Percentiles rank a stretch among this genome's conserved stretches.
Conservation (phyloP, 2,113 vertebrate genomes). For the Trachemys scripta region DNA sequence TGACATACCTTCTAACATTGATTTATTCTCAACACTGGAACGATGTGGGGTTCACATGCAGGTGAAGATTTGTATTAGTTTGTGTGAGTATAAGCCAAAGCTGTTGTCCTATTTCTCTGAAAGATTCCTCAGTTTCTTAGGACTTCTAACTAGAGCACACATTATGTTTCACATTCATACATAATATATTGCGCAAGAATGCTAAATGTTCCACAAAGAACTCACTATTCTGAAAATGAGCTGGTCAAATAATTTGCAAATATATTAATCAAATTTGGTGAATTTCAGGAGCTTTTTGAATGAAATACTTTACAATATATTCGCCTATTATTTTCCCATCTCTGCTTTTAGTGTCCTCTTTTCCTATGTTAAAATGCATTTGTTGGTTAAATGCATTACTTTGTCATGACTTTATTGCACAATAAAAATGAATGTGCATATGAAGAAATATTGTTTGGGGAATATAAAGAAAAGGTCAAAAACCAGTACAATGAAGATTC, state of each 20-base stretch:
- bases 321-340: neutral
- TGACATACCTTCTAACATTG: neutral
- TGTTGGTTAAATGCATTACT: neutral
- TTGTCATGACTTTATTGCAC: neutral
- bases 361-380: neutral
- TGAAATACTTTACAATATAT: neutral
- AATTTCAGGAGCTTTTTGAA: neutral
- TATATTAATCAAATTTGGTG: neutral
- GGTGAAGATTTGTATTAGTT: neutral
- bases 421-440: neutral
- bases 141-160: neutral
- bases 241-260: neutral
- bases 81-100: neutral
- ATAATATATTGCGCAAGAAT: fast-evolving
- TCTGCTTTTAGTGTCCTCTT: neutral
- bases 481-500: neutral
- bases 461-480: conserved; percentile 59
- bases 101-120: neutral
- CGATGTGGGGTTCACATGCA: neutral
- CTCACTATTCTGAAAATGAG: neutral
- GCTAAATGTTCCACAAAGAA: neutral
- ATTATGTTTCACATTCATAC: neutral
- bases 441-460: conserved; percentile 1
- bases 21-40: neutral
- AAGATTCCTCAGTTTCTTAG: neutral